Conservation (phyloP, 2,113 vertebrate genomes). For the Platichthys flesus region DNA sequence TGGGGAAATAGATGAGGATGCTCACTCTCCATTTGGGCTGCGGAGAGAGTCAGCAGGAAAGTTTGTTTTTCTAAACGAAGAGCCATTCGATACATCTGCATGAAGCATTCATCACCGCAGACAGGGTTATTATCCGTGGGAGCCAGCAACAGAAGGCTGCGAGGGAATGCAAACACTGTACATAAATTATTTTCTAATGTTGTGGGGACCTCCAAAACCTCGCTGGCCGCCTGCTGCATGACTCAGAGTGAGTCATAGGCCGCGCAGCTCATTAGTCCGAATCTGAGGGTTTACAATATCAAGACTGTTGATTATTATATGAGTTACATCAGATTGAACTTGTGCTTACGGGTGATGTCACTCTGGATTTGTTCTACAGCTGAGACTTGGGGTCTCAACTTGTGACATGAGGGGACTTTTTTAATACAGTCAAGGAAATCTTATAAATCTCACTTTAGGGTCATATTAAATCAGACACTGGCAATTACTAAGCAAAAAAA, state of each 20-base stretch:
- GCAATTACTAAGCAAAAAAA: slow-evolving; percentile 9
- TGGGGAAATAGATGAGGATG: slow-evolving; percentile 7
- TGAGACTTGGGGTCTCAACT: slow-evolving; percentile 33
- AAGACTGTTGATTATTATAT: slow-evolving; percentile 11
- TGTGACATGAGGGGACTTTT: slow-evolving; percentile 19
- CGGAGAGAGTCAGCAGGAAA: slow-evolving; percentile 33
- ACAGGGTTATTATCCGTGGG: slow-evolving; percentile 40
- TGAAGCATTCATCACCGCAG: slow-evolving; percentile 45
- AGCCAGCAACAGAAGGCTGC: slow-evolving; percentile 22
- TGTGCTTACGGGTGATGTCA: not conserved
- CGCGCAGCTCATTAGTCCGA: slow-evolving; percentile 20
- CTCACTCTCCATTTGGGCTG: slow-evolving; percentile 3
- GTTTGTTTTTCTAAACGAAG: slow-evolving; percentile 49
- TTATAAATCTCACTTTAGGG: not conserved
- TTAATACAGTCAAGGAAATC: slow-evolving; percentile 1
- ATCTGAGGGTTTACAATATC: slow-evolving; percentile 8
- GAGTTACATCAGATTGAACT: not conserved
- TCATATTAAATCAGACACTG: not conserved
- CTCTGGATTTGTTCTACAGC: not conserved
- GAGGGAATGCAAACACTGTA: slow-evolving; percentile 33
- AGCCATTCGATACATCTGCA: slow-evolving; percentile 27
- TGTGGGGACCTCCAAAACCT: slow-evolving; percentile 13
- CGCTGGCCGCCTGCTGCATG: slow-evolving; percentile 23
- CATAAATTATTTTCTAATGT: slow-evolving; percentile 29
- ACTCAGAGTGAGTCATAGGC: slow-evolving; percentile 52